Percentiles rank a stretch among this genome's conserved stretches.
phyloP scores from a whole-genome alignment of 2,888 invertebrate species.

The Notodonta ziczac region DNA sequence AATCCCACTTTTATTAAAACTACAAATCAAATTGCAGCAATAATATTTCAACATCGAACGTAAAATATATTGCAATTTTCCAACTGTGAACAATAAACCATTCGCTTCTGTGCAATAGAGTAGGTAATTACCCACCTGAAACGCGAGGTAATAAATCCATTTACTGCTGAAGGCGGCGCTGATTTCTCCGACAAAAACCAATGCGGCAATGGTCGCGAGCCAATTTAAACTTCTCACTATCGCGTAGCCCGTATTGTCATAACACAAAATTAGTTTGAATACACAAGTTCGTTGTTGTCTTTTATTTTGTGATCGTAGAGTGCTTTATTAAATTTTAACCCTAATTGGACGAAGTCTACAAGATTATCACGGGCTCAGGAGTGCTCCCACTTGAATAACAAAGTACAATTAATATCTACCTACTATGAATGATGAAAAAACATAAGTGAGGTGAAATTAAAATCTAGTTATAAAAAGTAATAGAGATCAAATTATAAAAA shows the following conservation, averaged over 20 bases:
- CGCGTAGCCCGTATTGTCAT: constrained; percentile 66
- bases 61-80: constrained; percentile 55
- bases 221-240: constrained; percentile 74
- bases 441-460: no score
- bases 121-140: constrained; percentile 70
- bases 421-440: no score
- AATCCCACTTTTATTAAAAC: neutral
- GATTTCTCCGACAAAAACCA: constrained; percentile 74
- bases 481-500: no score
- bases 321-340: neutral
- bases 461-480: no score
- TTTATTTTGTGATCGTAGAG: constrained; percentile 14
- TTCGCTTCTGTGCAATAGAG: constrained; percentile 65
- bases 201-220: constrained; percentile 60
- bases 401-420: no score
- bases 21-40: constrained; percentile 5
- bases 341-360: no score
- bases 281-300: constrained; percentile 32
- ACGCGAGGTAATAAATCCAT: constrained; percentile 75
- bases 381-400: no score
- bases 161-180: constrained; percentile 72
- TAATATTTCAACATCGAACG: constrained; percentile 30
- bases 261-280: constrained; percentile 58
- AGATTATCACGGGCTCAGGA: no score
- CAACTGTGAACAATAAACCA: constrained; percentile 68